Conservation (phyloP, 2,113 vertebrate species). For the Pelvicachromis taeniatus region DNA sequence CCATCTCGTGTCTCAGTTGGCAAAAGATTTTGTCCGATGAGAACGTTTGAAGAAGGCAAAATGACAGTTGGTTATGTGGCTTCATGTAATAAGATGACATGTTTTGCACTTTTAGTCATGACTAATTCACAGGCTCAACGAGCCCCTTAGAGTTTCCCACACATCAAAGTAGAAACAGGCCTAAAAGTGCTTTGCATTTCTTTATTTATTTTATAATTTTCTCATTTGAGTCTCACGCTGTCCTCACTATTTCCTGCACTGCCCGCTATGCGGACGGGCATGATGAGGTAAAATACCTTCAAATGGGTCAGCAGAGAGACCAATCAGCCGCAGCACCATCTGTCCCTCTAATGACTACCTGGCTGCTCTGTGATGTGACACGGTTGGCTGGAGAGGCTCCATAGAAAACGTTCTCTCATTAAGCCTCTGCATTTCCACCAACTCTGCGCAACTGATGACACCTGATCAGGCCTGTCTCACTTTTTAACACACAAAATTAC, state of each 20-base stretch:
- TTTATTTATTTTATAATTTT: conserved; percentile 7
- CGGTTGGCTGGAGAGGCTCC: conserved; percentile 43
- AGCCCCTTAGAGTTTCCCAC: not conserved
- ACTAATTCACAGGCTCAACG: conserved; percentile 12
- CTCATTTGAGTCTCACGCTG: not conserved
- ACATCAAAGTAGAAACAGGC: conserved; percentile 6
- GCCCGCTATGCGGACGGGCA: not conserved
- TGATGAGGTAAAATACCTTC: conserved; percentile 54
- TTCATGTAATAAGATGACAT: not conserved
- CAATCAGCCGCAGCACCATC: conserved; percentile 66
- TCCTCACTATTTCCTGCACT: not conserved
- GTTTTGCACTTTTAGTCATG: conserved; percentile 10
- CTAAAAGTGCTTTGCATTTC: conserved; percentile 12
- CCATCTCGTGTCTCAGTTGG: not conserved
- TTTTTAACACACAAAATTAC: not conserved
- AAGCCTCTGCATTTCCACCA: conserved; percentile 8
- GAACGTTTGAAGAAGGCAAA: not conserved
- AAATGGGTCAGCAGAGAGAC: conserved; percentile 55
- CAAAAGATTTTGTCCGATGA: not conserved
- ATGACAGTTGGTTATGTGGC: not conserved
- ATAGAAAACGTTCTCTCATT: conserved; percentile 44
- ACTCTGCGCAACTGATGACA: conserved; percentile 15
- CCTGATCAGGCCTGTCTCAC: not conserved
- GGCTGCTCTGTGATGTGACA: conserved; percentile 52
- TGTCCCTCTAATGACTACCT: conserved; percentile 72